A percentile compares a stretch with the other conserved stretches of the same genome.
Evolutionary conservation across 2,113 vertebrate genomes (phyloP).

Genomic region (Pavo muticus): DNA sequence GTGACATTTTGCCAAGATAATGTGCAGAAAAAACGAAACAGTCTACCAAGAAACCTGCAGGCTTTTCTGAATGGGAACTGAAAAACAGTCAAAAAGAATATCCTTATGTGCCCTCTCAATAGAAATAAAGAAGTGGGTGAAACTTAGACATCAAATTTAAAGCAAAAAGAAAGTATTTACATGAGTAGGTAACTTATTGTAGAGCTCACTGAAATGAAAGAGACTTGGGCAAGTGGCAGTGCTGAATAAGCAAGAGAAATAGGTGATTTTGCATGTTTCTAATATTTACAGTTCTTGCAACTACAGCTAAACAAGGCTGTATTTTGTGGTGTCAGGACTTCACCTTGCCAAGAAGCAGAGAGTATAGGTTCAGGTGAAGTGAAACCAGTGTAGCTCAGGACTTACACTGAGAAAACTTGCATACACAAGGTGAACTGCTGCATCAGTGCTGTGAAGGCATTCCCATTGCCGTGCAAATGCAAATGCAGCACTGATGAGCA

Average conservation of each 20-base stretch:
- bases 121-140: background rate
- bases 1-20: background rate
- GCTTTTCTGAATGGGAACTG: background rate
- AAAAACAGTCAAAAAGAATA: background rate
- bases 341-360: background rate
- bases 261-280: background rate
- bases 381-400: background rate
- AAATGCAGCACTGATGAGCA: rapidly evolving
- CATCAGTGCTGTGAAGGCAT: background rate
- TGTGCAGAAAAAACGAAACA: background rate
- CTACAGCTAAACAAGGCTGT: background rate
- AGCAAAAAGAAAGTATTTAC: background rate
- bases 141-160: background rate
- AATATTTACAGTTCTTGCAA: background rate
- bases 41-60: background rate
- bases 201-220: background rate
- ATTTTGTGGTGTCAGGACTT: background rate
- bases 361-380: background rate
- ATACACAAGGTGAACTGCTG: background rate
- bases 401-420: background rate
- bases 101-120: background rate
- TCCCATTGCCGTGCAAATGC: background rate
- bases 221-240: background rate
- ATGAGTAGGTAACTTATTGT: background rate
- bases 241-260: background rate